A percentile compares a stretch with the other conserved stretches of the same genome.
These are phyloP conservation scores for Catalaphyllia jardinei DNA, from an alignment of 64 coral and sea anemone genomes.

Conservation along the genomic window DNA sequence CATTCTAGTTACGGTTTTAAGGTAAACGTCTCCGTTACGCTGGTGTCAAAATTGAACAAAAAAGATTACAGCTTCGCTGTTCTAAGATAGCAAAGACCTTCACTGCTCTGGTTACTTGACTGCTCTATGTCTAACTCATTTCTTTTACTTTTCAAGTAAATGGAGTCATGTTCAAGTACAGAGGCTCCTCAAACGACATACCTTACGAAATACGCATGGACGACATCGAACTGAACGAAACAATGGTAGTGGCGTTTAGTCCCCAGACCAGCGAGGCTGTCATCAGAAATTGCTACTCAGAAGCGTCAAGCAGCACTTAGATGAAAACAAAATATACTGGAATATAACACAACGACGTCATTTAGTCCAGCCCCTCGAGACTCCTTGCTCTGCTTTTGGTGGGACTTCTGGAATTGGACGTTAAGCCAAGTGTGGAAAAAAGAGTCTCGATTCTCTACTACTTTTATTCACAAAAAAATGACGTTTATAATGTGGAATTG, in stretches of 20 bases:
- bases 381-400: not conserved
- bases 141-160: slow-evolving; percentile 21
- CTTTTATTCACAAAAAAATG: too few relatives aligned
- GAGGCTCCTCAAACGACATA: slow-evolving; percentile 2
- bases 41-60: too few relatives aligned
- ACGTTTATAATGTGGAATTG: too few relatives aligned
- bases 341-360: not conserved
- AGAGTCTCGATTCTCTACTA: too few relatives aligned
- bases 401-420: not conserved
- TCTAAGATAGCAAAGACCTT: too few relatives aligned
- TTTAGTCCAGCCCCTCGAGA: not conserved
- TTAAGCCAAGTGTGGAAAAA: too few relatives aligned
- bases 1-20: too few relatives aligned
- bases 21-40: too few relatives aligned
- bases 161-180: slow-evolving; percentile 3
- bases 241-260: not conserved
- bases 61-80: too few relatives aligned
- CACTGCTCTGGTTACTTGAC: too few relatives aligned
- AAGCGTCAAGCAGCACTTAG: not conserved
- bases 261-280: not conserved
- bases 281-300: not conserved
- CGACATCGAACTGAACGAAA: slow-evolving; percentile 1
- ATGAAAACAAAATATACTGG: too few relatives aligned
- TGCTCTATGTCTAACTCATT: too few relatives aligned
- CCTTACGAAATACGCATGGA: slow-evolving; percentile 21